Base-by-base conservation (phyloP, 2,113 vertebrate genomes). In the Bothrops jararaca region DNA sequence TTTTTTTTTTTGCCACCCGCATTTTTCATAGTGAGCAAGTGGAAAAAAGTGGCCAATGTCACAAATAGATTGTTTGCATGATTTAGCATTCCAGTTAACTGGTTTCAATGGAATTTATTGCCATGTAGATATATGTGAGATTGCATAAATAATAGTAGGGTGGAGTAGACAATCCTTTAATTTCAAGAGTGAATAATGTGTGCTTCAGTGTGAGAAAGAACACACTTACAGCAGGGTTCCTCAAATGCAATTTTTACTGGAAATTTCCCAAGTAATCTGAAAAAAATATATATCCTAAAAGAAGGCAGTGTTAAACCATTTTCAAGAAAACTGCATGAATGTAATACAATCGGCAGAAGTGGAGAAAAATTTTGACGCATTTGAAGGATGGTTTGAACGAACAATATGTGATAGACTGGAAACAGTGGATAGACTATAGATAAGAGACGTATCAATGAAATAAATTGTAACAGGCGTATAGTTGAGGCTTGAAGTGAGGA, bases 211-310 rank as follows among this genome's bases (percentile, higher is more conserved):
- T 42, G 13, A 26, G 39, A 48, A 42, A 22, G 23, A 86, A 94
- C 0, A n/a, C 0, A 2, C 13, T 53, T 53, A n/a, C 8, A 53
- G 48, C 69, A 39, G n/a, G 15, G 15, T 80, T 39, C 15, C 39
- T 80, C n/a, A 80, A 80, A 39, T 18, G n/a, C n/a, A n/a, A 80
- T 80, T 80, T 80, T 80, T 80, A 80, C 1, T 80, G 69, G 69
- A 80, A 39, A 80, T 39, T 80, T 80, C 5, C n/a, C 69, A 39
- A 80, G n/a, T 80, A 20, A 80, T 80, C 69, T 80, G n/a, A 5
- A 2, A 15, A 4, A 29, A 20, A 20, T 45, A 45, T 45, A 39
- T 8, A 39, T 80, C n/a, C 15, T 39, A 39, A 80, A 39, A 39
- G 6, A 80, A 80, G 69, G 69, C 69, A 39, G 6, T 20, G n/a